These are phyloP conservation scores for Ochropleura leucogaster DNA, from an alignment of 2,888 invertebrate genomes.

Conservation along the genomic window DNA sequence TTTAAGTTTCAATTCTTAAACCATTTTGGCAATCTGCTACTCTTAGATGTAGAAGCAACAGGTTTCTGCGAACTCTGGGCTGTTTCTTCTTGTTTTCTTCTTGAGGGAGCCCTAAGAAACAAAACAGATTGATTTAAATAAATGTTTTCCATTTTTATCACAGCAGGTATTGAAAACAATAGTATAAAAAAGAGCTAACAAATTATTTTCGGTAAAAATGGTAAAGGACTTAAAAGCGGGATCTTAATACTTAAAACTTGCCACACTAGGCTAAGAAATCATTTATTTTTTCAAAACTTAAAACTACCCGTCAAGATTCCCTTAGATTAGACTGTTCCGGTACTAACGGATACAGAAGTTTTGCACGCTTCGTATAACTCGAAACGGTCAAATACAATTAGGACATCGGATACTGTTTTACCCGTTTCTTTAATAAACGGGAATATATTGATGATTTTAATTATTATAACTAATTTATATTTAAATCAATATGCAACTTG, in stretches of 20 bases:
- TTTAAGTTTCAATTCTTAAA: constrained; percentile 78
- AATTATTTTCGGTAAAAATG: background rate
- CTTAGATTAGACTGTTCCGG: no score
- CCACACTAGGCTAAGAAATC: no score
- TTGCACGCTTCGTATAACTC: no score
- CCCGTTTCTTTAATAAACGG: no score
- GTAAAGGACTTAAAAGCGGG: background rate
- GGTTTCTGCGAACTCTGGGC: constrained; percentile 66
- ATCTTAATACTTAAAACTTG: background rate
- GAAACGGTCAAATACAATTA: no score
- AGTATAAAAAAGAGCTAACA: background rate
- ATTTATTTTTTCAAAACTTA: no score
- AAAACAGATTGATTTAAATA: constrained; percentile 25
- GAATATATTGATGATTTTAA: no score
- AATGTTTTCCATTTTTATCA: constrained; percentile 8
- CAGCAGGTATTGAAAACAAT: background rate
- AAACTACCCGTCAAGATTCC: no score
- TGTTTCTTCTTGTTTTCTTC: constrained; percentile 77
- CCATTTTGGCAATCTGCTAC: constrained; percentile 87
- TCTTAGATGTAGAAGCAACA: constrained; percentile 78
- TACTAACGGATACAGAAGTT: no score
- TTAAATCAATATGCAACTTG: no score
- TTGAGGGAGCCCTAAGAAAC: constrained; percentile 80
- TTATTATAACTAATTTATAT: no score
- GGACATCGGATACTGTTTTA: no score